Conservation (phyloP, 2,888 invertebrate genomes). For the Philopedon plagiatum region DNA sequence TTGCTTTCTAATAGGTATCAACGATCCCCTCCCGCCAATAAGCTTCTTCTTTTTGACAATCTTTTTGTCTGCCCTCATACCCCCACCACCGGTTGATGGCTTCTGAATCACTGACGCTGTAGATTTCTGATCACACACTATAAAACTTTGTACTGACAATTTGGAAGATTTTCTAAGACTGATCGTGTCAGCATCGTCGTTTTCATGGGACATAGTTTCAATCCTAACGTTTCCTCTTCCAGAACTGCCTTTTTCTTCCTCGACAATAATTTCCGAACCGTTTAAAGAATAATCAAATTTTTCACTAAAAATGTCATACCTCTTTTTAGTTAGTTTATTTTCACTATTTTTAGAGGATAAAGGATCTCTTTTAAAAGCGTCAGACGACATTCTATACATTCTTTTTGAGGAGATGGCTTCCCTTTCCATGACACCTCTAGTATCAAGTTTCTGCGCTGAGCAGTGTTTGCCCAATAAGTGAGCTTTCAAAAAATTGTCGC, state of each 20-base stretch:
- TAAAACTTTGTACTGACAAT: slow-evolving; percentile 37
- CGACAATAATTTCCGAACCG: not conserved
- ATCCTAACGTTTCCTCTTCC: not conserved
- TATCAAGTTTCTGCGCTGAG: not conserved
- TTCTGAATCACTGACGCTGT: not conserved
- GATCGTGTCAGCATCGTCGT: not conserved
- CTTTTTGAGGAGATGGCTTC: not conserved
- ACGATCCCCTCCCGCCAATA: slow-evolving; percentile 13
- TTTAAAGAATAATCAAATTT: not conserved
- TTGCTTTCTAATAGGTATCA: slow-evolving; percentile 34
- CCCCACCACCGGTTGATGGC: not conserved
- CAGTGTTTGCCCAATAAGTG: not conserved
- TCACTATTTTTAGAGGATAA: not conserved
- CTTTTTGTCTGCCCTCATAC: not conserved
- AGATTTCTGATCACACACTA: slow-evolving; percentile 35
- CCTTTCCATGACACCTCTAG: not conserved
- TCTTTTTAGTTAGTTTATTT: not conserved
- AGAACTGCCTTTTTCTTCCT: not conserved
- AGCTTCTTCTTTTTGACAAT: slow-evolving; percentile 11
- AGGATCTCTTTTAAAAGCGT: slow-evolving; percentile 13
- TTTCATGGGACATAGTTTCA: not conserved
- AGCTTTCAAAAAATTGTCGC: not conserved
- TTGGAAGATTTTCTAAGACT: slow-evolving; percentile 13
- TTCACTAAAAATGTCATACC: slow-evolving; percentile 18
- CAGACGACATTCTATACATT: slow-evolving; percentile 25